These are phyloP conservation scores for Dryas iulia DNA, from an alignment of 1,140 invertebrate genomes.

Conservation along the genomic window DNA sequence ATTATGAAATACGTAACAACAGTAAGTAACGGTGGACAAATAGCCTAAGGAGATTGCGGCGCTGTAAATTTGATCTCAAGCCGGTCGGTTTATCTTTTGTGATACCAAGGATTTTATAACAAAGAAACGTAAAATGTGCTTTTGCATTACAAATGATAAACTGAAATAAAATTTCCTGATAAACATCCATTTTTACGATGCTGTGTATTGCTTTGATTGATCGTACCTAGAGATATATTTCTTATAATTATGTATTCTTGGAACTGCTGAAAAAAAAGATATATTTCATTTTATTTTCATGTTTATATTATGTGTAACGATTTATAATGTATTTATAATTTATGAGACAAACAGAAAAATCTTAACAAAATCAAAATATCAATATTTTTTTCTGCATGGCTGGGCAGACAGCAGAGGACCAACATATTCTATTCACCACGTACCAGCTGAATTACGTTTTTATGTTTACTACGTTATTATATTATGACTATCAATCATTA, in stretches of 20 bases:
- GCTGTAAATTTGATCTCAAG: constrained; percentile 13
- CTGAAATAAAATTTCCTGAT: neutral
- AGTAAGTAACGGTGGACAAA: neutral
- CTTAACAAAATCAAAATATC: too few relatives aligned
- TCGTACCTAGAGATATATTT: neutral
- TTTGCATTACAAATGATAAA: neutral
- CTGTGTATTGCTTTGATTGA: too few relatives aligned
- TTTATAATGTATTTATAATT: too few relatives aligned
- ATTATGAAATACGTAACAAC: neutral
- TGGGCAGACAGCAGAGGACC: too few relatives aligned
- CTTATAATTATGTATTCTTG: neutral
- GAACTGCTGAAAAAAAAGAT: neutral
- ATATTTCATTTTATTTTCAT: too few relatives aligned
- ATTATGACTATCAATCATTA: too few relatives aligned
- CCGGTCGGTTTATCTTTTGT: constrained; percentile 16
- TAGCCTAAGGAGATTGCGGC: neutral
- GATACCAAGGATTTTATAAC: constrained; percentile 11
- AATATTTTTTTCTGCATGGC: too few relatives aligned
- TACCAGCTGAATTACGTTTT: too few relatives aligned
- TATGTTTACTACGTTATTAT: too few relatives aligned
- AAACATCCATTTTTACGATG: neutral
- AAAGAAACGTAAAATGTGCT: constrained; percentile 2
- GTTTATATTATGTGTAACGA: too few relatives aligned
- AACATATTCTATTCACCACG: too few relatives aligned
- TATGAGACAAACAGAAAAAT: too few relatives aligned